A percentile compares a stretch with the other conserved stretches of the same genome.
phyloP scores from a whole-genome alignment of 1,140 invertebrate species.

The Drosophila obscura region DNA sequence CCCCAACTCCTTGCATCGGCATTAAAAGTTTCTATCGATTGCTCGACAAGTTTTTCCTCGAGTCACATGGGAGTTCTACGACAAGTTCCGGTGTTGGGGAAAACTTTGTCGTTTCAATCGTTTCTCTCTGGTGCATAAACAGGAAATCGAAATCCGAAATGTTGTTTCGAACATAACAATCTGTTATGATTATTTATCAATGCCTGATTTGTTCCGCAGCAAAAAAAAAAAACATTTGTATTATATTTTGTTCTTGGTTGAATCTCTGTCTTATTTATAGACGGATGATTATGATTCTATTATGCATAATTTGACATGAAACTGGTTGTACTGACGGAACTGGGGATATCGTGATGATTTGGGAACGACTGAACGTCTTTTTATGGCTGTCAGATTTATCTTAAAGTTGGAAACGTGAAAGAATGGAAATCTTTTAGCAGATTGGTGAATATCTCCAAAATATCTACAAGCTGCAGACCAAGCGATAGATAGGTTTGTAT shows the following conservation, averaged over 20 bases:
- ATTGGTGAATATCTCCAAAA: background rate
- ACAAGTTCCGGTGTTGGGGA: conserved; percentile 21
- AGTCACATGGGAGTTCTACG: conserved; percentile 25
- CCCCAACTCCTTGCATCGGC: conserved; percentile 27
- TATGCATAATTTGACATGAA: conserved; percentile 54
- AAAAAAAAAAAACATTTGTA: conserved; percentile 60
- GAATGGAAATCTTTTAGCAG: conserved; percentile 25
- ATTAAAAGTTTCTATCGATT: conserved; percentile 57
- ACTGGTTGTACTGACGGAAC: conserved; percentile 56
- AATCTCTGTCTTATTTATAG: conserved; percentile 53
- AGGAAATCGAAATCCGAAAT: conserved; percentile 68
- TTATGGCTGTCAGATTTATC: background rate
- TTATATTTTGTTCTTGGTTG: conserved; percentile 34
- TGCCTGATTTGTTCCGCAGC: conserved; percentile 44
- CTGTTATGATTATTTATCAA: conserved; percentile 58
- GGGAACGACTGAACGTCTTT: background rate
- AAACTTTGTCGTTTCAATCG: conserved; percentile 45
- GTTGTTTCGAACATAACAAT: conserved; percentile 49
- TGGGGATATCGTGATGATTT: conserved; percentile 24
- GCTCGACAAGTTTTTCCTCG: conserved; percentile 33
- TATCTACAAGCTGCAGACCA: too few relatives aligned
- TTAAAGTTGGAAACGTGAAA: conserved; percentile 1
- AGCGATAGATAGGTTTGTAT: background rate
- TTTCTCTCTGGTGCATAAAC: conserved; percentile 59
- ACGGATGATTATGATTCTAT: conserved; percentile 38